These are phyloP conservation scores for Trachelus stipa DNA, from an alignment of 2,888 invertebrate genomes.

Conservation along the genomic window DNA sequence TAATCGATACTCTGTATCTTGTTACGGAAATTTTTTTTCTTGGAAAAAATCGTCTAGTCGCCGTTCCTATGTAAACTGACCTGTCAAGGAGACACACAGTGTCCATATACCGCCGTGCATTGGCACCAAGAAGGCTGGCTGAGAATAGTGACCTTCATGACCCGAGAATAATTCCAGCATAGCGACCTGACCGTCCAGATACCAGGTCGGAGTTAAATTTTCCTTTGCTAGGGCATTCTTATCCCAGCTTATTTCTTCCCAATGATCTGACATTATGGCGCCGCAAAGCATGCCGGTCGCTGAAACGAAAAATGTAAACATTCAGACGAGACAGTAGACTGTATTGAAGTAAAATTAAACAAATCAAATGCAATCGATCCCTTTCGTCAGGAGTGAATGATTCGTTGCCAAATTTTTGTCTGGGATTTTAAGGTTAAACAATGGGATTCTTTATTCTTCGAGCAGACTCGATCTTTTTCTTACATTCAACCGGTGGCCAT, in stretches of 20 bases:
- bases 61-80: slow-evolving; percentile 65
- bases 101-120: slow-evolving; percentile 95
- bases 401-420: too few relatives aligned
- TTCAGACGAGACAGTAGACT: too few relatives aligned
- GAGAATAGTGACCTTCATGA: slow-evolving; percentile 38
- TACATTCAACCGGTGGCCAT: not conserved
- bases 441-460: too few relatives aligned
- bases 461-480: not conserved
- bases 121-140: slow-evolving; percentile 80
- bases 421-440: too few relatives aligned
- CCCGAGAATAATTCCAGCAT: slow-evolving; percentile 65
- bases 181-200: slow-evolving; percentile 81
- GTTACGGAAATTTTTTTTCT: too few relatives aligned
- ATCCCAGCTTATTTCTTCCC: slow-evolving; percentile 91
- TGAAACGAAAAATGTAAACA: slow-evolving; percentile 22
- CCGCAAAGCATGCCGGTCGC: slow-evolving; percentile 82
- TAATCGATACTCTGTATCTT: too few relatives aligned
- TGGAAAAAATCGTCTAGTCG: too few relatives aligned
- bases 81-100: slow-evolving; percentile 84
- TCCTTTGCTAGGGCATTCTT: slow-evolving; percentile 72
- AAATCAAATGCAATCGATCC: too few relatives aligned
- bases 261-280: slow-evolving; percentile 90
- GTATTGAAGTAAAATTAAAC: too few relatives aligned
- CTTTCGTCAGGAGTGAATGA: too few relatives aligned
- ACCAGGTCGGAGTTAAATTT: slow-evolving; percentile 77